Evolutionary conservation across 2,113 vertebrate species (phyloP).

Genomic region (Pampusana beccarii): DNA sequence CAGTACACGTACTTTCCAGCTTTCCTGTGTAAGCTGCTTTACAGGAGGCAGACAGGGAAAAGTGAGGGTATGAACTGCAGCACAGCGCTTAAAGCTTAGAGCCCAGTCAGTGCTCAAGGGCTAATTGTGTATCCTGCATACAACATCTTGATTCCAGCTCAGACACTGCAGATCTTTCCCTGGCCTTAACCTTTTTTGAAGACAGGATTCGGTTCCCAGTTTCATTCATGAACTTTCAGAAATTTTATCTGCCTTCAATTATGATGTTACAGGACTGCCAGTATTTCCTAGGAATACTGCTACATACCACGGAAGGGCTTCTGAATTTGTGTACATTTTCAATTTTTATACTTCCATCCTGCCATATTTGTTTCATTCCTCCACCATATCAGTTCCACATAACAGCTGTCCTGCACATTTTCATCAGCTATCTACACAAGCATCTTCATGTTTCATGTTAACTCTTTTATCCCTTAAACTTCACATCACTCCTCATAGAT

Average conservation of each 20-base stretch:
- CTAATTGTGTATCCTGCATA: background rate
- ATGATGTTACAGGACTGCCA: background rate
- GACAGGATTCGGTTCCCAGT: background rate
- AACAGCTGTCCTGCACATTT: background rate
- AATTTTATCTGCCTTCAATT: background rate
- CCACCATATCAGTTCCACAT: background rate
- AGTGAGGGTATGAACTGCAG: background rate
- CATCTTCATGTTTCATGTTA: background rate
- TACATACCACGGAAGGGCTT: background rate
- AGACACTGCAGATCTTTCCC: background rate
- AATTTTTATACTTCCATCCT: background rate
- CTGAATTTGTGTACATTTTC: background rate
- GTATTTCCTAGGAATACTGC: background rate
- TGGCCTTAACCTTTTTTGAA: background rate
- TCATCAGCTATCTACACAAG: background rate
- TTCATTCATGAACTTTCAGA: background rate
- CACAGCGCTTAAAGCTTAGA: background rate
- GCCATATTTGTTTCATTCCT: background rate
- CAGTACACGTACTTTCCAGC: background rate
- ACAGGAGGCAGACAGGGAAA: background rate
- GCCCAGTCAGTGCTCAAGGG: background rate
- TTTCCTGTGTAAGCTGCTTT: background rate
- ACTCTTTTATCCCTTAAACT: background rate
- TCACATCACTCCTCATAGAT: background rate
- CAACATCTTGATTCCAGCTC: background rate